These are phyloP conservation scores for Siniperca scherzeri DNA, from an alignment of 2,797 vertebrate genomes.

Conservation along the genomic window DNA sequence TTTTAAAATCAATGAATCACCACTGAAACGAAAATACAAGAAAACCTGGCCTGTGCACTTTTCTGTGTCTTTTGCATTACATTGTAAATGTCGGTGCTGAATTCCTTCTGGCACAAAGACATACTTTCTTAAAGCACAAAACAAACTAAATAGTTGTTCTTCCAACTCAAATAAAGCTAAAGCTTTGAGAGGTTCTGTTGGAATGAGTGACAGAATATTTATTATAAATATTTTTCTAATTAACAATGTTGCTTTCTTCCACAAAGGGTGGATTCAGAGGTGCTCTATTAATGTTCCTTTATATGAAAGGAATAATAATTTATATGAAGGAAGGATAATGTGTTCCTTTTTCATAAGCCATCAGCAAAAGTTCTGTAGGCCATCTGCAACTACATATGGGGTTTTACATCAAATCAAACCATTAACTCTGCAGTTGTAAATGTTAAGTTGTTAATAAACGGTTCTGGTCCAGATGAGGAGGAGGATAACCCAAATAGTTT, in stretches of 20 bases:
- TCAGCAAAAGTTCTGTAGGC: not conserved
- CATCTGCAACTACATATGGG: not conserved
- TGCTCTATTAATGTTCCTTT: not conserved
- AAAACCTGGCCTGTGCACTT: not conserved
- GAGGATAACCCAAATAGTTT: not conserved
- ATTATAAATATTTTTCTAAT: not conserved
- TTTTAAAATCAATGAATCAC: slow-evolving; percentile 7
- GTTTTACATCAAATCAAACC: not conserved
- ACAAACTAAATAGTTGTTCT: not conserved
- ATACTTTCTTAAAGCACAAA: not conserved
- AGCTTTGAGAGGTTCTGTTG: not conserved
- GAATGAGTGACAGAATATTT: not conserved
- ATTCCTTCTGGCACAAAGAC: not conserved
- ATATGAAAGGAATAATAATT: not conserved
- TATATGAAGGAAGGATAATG: not conserved
- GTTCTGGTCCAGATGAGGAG: not conserved
- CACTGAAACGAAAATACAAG: not conserved
- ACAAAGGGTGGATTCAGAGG: not conserved
- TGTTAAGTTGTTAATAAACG: not conserved
- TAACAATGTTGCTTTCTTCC: not conserved
- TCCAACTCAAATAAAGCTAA: not conserved
- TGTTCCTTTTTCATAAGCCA: not conserved
- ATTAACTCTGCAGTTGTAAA: not conserved
- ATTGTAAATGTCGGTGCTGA: not conserved
- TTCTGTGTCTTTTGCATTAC: not conserved